These are phyloP conservation scores for Aphelocoma coerulescens DNA, from an alignment of 2,113 vertebrate species.

Conservation along the genomic window DNA sequence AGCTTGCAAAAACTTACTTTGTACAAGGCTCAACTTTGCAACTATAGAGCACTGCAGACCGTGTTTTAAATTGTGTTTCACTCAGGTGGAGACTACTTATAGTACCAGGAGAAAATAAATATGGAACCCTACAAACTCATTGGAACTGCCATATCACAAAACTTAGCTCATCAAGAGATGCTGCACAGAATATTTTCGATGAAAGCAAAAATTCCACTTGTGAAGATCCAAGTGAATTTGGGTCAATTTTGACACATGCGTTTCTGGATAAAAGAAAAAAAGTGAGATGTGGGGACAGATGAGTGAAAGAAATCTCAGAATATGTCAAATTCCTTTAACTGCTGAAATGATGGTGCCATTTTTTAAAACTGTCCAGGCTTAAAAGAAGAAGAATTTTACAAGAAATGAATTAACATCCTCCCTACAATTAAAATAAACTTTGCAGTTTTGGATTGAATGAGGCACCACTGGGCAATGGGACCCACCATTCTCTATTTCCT, in stretches of 20 bases:
- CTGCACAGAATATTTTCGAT: neutral
- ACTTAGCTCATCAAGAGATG: neutral
- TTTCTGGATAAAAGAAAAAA: neutral
- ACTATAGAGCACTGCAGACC: neutral
- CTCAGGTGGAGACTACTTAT: neutral
- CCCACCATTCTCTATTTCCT: neutral
- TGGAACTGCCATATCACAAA: neutral
- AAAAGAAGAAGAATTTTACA: neutral
- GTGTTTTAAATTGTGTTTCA: neutral
- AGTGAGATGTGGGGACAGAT: neutral
- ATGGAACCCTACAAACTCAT: neutral
- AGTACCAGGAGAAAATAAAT: neutral
- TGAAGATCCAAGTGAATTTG: neutral
- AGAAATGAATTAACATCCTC: neutral
- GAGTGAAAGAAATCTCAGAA: neutral
- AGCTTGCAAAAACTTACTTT: neutral
- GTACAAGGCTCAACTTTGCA: neutral
- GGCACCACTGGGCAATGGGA: neutral
- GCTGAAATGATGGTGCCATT: neutral
- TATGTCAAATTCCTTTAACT: neutral
- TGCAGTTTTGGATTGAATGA: neutral
- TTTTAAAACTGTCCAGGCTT: neutral
- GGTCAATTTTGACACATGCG: neutral
- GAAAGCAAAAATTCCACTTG: neutral
- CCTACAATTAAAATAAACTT: neutral